Percentiles rank a stretch among this genome's conserved stretches.
These are phyloP conservation scores for Grammomys surdaster DNA, from an alignment of 2,113 vertebrate species.

Conservation along the genomic window DNA sequence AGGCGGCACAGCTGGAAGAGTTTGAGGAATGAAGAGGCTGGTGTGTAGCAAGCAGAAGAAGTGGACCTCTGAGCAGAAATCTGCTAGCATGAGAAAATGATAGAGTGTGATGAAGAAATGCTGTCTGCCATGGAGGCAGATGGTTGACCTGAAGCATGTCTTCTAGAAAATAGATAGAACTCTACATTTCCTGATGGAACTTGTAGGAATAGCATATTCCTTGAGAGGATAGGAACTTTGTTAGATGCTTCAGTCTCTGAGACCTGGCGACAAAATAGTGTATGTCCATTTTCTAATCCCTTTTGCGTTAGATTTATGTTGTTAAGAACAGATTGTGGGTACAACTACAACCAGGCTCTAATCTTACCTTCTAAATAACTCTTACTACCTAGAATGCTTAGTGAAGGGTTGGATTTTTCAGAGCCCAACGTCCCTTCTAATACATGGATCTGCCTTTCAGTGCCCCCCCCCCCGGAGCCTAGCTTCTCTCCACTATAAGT, in stretches of 20 bases:
- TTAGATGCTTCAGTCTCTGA: neutral
- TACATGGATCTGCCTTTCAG: neutral
- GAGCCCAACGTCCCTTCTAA: neutral
- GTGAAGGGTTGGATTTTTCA: neutral
- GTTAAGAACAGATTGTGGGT: neutral
- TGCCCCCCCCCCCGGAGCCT: neutral
- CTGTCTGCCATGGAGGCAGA: neutral
- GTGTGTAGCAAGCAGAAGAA: neutral
- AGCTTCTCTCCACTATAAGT: neutral
- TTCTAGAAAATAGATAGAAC: neutral
- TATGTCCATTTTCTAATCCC: neutral
- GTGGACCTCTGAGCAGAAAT: neutral
- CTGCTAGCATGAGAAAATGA: neutral
- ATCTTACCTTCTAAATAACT: neutral
- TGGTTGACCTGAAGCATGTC: neutral
- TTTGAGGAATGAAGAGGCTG: neutral
- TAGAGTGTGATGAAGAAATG: neutral
- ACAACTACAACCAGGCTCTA: neutral
- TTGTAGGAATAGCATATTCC: fast-evolving
- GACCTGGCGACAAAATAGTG: neutral
- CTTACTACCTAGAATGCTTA: neutral
- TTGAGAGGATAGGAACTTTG: neutral
- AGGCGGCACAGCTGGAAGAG: neutral
- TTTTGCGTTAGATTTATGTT: neutral
- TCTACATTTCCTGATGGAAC: neutral